A percentile compares a stretch with the other conserved stretches of the same genome.
phyloP scores from a whole-genome alignment of 2,113 vertebrate genomes.

The Garra rufa region DNA sequence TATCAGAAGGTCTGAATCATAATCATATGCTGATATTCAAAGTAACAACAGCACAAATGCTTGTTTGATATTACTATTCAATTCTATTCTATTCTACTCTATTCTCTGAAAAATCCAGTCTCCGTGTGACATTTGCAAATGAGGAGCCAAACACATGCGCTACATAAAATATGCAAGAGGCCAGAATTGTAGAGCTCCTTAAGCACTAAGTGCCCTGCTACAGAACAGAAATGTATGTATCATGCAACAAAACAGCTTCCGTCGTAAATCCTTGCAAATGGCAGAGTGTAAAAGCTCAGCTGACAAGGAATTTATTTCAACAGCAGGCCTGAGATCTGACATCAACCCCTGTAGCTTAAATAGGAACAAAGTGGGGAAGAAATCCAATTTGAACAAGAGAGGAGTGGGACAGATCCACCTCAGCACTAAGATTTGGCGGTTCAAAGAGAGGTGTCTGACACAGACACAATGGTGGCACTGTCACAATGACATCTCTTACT shows the following conservation, averaged over 20 bases:
- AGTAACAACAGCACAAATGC: not conserved
- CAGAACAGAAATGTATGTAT: slow-evolving; percentile 35
- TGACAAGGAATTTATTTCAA: slow-evolving; percentile 47
- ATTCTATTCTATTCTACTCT: slow-evolving; percentile 36
- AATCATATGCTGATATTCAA: not conserved
- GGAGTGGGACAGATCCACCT: slow-evolving; percentile 53
- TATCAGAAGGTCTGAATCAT: not conserved
- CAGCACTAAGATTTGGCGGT: slow-evolving; percentile 44
- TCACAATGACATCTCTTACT: slow-evolving; percentile 52
- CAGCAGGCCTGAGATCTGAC: slow-evolving; percentile 44
- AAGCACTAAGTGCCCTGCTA: slow-evolving; percentile 30
- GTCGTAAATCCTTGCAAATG: slow-evolving; percentile 48
- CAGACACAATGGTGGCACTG: slow-evolving; percentile 48
- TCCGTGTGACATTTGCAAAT: slow-evolving; percentile 48
- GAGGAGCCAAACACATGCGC: slow-evolving; percentile 38
- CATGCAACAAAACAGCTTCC: slow-evolving; percentile 33
- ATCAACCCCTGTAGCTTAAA: slow-evolving; percentile 43
- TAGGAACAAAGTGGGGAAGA: slow-evolving; percentile 44
- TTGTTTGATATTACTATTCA: slow-evolving; percentile 26
- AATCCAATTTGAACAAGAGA: slow-evolving; percentile 53
- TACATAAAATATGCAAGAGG: slow-evolving; percentile 44
- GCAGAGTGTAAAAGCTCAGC: slow-evolving; percentile 43
- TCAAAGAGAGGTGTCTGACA: slow-evolving; percentile 52
- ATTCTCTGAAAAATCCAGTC: slow-evolving; percentile 39
- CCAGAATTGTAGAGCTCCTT: slow-evolving; percentile 20